Conservation (phyloP, 2,888 invertebrate genomes). For the Salpingus planirostris region DNA sequence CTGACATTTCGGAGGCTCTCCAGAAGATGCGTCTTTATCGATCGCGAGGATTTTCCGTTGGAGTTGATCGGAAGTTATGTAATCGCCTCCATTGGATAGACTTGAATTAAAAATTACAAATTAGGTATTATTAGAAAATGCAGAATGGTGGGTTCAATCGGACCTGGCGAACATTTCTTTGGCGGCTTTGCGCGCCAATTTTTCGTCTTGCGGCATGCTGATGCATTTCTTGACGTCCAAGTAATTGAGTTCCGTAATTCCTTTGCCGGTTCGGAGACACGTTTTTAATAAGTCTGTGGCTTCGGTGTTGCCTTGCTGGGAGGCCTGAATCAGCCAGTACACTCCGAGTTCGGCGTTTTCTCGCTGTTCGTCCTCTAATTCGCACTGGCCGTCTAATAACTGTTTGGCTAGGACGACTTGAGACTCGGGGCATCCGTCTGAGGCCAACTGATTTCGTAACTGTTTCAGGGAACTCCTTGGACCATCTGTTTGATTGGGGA, state of each 20-base stretch:
- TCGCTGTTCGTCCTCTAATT: no score
- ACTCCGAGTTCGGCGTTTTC: conserved; percentile 76
- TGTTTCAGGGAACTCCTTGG: conserved; percentile 56
- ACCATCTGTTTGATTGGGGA: conserved; percentile 46
- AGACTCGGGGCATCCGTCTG: conserved; percentile 83
- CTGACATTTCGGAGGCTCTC: conserved; percentile 11
- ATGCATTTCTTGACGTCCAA: conserved; percentile 70
- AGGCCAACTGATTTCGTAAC: conserved; percentile 65
- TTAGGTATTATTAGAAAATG: no score
- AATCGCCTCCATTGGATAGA: conserved; percentile 76
- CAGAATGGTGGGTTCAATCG: no score
- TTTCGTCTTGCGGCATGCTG: conserved; percentile 77
- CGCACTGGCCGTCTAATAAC: conserved; percentile 68
- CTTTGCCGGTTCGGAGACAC: conserved; percentile 63
- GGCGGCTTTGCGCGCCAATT: conserved; percentile 79
- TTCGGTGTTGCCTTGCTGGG: conserved; percentile 83
- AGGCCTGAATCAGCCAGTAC: conserved; percentile 87
- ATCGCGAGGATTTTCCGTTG: conserved; percentile 66
- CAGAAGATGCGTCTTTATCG: conserved; percentile 36
- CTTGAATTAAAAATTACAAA: no score
- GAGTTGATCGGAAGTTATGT: conserved; percentile 75
- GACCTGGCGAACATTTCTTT: conserved; percentile 80
- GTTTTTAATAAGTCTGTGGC: conserved; percentile 71
- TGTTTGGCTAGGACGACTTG: conserved; percentile 82
- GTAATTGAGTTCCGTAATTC: conserved; percentile 65